Evolutionary conservation across 2,113 vertebrate species (phyloP), one percentile per base, ranked within the genome.

Genomic region (Colinus virginianus): DNA sequence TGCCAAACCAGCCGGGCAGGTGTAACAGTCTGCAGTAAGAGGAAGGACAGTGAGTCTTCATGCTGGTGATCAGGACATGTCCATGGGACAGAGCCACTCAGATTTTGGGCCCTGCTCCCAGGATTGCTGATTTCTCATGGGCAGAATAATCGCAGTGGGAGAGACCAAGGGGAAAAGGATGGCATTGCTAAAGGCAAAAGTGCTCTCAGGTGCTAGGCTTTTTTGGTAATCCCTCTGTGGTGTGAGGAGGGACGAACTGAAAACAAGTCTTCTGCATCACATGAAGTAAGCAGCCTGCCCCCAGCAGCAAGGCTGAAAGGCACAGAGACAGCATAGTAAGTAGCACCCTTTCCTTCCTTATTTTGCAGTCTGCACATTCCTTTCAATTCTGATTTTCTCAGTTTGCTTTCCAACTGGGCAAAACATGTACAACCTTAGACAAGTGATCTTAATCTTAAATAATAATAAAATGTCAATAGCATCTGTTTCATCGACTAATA

Each of bases 401-500:
- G 12, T 64, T 72, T 45, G 21, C 49, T 84, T 93, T 77, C 36
- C 36, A 84, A 12, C 9, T 15, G 42, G 82, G 26, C 11, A 75
- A 75, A 78, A 13, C 36, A 70, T 89, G 11, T 62, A n/a, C 51
- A 55, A 63, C 38, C 22, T 75, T 42, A 59, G 51, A 67, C 8
- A 68, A 87, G 17, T 40, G 38, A 36, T 78, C 32, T 82, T 90
- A 58, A 42, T 75, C 45, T 53, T 88, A 4, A 63, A 55, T 55
- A 36, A 28, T 21, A 64, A 30, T 3, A 3, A 79, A 64, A 68
- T 38, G 28, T 32, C 63, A 86, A 79, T 55, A 38, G 16, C 38
- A 69, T 85, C 53, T 86, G n/a, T 66, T 80, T 76, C 26, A 62
- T 72, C n/a, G 66, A 25, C 48, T 71, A 68, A 42, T 46, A 88